A percentile compares a stretch with the other conserved stretches of the same genome.
Conservation (phyloP, 53 echinoderm and acorn worm genomes). For the Echinarachnius parma region DNA sequence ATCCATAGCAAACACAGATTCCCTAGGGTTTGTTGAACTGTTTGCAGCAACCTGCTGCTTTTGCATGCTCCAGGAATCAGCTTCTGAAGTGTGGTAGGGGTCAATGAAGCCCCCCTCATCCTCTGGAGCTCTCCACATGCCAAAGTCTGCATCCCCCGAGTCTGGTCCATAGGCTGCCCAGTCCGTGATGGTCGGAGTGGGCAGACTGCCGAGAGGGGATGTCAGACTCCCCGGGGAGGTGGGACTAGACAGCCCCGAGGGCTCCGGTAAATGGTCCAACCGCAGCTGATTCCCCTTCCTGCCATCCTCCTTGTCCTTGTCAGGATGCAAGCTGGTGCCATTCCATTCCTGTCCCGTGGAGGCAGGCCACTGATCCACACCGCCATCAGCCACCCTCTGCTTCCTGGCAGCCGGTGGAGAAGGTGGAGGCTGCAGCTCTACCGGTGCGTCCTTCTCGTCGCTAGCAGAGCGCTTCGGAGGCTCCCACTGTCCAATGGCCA, state of each 20-base stretch:
- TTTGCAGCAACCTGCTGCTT: too few species aligned
- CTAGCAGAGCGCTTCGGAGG: neutral
- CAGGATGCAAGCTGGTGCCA: constrained; percentile 22
- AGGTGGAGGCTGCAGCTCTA: neutral
- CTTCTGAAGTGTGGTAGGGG: constrained; percentile 32
- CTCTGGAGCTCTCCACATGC: constrained; percentile 35
- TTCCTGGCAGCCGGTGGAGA: neutral
- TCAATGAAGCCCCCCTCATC: constrained; percentile 24
- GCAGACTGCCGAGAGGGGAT: constrained; percentile 21
- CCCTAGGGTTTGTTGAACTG: too few species aligned
- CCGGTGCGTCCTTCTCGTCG: neutral
- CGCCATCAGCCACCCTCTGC: constrained; percentile 29
- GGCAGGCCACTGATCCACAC: constrained; percentile 44
- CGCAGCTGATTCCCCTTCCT: constrained; percentile 20
- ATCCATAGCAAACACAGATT: too few species aligned
- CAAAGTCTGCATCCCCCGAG: constrained; percentile 28
- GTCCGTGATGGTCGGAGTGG: constrained; percentile 26
- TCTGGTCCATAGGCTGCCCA: constrained; percentile 28
- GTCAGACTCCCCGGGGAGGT: constrained; percentile 35
- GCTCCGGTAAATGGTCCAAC: constrained; percentile 30
- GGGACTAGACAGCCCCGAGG: constrained; percentile 29
- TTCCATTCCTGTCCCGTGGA: constrained; percentile 42
- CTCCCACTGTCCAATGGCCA: constrained; percentile 46
- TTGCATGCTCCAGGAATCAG: constrained; percentile 16
- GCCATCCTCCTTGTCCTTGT: neutral